These are phyloP conservation scores for Ciconia boyciana DNA, from an alignment of 2,113 vertebrate species.

Conservation along the genomic window DNA sequence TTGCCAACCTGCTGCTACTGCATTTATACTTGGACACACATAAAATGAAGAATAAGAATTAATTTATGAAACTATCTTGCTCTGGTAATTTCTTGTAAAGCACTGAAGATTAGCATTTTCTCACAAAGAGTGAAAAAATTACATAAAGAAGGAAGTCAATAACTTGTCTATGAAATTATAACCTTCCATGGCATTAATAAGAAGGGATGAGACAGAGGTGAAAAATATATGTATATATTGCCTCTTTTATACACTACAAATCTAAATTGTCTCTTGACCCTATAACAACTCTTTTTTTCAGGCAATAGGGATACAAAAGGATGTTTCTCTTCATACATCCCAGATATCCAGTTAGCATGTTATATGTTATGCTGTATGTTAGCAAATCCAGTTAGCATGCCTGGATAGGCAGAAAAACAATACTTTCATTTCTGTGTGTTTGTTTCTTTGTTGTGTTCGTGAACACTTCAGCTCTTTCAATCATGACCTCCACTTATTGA, in stretches of 20 bases:
- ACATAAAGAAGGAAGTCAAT: not conserved
- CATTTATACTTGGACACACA: not conserved
- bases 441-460: not conserved
- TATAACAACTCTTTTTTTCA: not conserved
- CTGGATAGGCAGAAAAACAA: not conserved
- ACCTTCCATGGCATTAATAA: not conserved
- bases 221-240: not conserved
- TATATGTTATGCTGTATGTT: not conserved
- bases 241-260: not conserved
- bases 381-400: not conserved
- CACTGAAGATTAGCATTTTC: not conserved
- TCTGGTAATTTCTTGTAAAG: not conserved
- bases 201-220: not conserved
- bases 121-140: not conserved
- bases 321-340: not conserved
- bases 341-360: not conserved
- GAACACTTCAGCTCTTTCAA: not conserved
- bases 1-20: not conserved
- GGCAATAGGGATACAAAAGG: not conserved
- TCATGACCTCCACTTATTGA: not conserved
- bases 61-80: not conserved
- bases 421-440: accelerated
- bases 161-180: not conserved
- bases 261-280: not conserved
- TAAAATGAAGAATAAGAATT: not conserved